phyloP scores from a whole-genome alignment of 2,113 vertebrate species.

The Paradoxurus hermaphroditus region DNA sequence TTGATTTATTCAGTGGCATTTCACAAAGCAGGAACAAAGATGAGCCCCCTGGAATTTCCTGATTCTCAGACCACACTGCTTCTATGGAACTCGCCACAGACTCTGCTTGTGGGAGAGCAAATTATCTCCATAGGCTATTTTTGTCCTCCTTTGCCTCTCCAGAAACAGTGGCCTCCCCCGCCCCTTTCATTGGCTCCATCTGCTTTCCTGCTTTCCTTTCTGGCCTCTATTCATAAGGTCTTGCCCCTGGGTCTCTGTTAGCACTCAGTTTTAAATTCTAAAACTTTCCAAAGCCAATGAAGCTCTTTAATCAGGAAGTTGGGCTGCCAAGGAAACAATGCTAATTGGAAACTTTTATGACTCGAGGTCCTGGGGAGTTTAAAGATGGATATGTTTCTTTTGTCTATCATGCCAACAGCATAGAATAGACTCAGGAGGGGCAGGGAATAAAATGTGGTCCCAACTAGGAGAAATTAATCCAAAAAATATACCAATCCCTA shows the following conservation, averaged over 20 bases:
- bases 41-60: background rate
- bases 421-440: background rate
- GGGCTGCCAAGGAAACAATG: conserved; percentile 55
- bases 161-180: background rate
- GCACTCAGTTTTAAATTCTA: conserved; percentile 55
- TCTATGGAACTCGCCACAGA: background rate
- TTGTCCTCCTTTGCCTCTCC: background rate
- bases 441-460: conserved; percentile 4
- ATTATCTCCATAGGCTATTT: background rate
- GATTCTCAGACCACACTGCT: background rate
- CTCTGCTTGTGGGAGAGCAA: background rate
- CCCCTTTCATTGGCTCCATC: background rate
- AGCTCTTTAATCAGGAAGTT: conserved; percentile 76
- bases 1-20: conserved; percentile 35
- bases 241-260: conserved; percentile 55
- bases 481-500: conserved; percentile 31
- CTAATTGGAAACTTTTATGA: conserved; percentile 77
- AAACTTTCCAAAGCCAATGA: conserved; percentile 72
- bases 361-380: conserved; percentile 11
- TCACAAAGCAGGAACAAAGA: conserved; percentile 35
- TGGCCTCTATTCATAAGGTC: conserved; percentile 60
- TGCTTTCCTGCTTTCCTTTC: conserved; percentile 13
- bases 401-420: conserved; percentile 29
- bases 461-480: conserved; percentile 31
- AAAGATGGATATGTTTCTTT: conserved; percentile 40